These are phyloP conservation scores for Cacoxenus indagator DNA, from an alignment of 2,888 invertebrate species.

Conservation along the genomic window DNA sequence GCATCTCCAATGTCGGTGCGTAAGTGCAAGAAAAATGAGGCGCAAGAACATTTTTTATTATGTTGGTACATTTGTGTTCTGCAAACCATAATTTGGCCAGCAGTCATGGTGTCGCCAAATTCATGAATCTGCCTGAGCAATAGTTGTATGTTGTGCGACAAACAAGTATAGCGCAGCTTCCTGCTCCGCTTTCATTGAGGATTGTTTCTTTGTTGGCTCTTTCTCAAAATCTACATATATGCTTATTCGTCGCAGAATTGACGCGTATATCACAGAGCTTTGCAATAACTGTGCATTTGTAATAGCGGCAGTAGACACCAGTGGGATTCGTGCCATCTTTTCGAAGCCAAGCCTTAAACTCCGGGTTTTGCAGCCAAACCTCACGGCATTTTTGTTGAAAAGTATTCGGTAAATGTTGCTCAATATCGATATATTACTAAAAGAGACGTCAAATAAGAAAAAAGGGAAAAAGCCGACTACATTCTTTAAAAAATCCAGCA, in stretches of 20 bases:
- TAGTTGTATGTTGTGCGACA: background rate
- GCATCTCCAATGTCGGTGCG: conserved; percentile 23
- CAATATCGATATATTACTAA: too few species aligned
- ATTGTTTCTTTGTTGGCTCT: background rate
- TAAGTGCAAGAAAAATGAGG: conserved; percentile 26
- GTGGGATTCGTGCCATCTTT: too few species aligned
- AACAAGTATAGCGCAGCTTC: background rate
- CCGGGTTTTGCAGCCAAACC: too few species aligned
- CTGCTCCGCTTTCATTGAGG: background rate
- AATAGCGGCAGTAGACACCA: too few species aligned
- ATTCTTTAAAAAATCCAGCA: too few species aligned
- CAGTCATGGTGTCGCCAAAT: background rate
- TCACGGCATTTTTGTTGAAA: background rate
- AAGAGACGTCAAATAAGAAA: too few species aligned
- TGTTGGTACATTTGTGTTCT: conserved; percentile 32
- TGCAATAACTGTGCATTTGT: too few species aligned
- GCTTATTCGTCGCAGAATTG: too few species aligned
- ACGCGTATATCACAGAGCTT: too few species aligned
- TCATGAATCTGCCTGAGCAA: background rate
- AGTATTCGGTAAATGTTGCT: too few species aligned
- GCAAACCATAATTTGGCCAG: background rate
- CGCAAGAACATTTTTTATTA: conserved; percentile 31
- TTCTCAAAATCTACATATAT: background rate
- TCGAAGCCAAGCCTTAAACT: too few species aligned
- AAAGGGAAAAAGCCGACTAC: too few species aligned